Evolutionary conservation across 2,113 vertebrate species (phyloP), one percentile per base, ranked within the genome.

Genomic region (Notothenia rossii): DNA sequence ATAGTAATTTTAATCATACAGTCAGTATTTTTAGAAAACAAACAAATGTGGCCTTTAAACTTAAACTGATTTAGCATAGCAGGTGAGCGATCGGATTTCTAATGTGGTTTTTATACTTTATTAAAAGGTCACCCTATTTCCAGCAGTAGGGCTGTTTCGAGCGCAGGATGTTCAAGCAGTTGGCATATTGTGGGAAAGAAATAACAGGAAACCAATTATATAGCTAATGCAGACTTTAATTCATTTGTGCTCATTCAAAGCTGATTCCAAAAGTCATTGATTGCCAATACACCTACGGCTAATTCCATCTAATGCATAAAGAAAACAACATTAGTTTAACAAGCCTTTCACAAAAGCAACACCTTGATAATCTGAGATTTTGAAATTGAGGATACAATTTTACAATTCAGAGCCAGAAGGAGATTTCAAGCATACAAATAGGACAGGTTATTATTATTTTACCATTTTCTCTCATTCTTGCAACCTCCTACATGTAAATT

Each of bases 21-120:
- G 33, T 77, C 6, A 71, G 68, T 77, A 65, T 80, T 80, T 83
- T 67, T 81, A 66, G 48, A 69, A 82, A 75, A 87, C 74, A 90
- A 91, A 85, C 84, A 80, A 85, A 85, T 75, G 48, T 86, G 90
- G 84, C 87, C 89, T 92, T 91, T 89, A 70, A 56, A 82, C 46
- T 85, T 78, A 89, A 88, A 69, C 22, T 79, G 70, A 90, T 85
- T 86, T 84, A 81, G 74, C 76, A 62, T 72, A 73, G 62, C 75
- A 86, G 59, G 48, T 87, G 55, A 88, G 46, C 5, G 72, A 89
- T 84, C 63, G 76, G 80, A 79, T 79, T 80, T 89, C 74, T 80
- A 77, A 89, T 86, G 74, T 84, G 49, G 66, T 77, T 84, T 63
- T 51, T 10, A 29, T 40, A 22, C 43, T 77, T 60, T 77, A 73